phyloP scores from a whole-genome alignment of 2,113 vertebrate species.

The Xiphorhynchus elegans region DNA sequence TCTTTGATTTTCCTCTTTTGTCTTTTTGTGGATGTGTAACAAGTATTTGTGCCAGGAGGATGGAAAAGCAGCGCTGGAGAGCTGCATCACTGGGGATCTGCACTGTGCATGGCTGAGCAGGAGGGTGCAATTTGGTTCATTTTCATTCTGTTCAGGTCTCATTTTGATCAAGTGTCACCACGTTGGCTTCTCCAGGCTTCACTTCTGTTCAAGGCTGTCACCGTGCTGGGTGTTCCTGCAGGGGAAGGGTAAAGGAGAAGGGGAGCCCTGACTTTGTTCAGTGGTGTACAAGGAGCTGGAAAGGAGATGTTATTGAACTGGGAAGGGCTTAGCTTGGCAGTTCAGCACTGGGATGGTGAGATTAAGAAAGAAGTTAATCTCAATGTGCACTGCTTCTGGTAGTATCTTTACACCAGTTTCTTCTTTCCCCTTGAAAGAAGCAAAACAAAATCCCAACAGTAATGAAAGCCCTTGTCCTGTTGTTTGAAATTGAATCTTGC shows the following conservation, averaged over 20 bases:
- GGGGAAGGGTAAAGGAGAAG: background rate
- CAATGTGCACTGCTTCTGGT: slow-evolving; percentile 24
- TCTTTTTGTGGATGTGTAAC: background rate
- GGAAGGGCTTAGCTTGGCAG: background rate
- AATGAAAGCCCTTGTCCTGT: background rate
- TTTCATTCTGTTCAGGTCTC: background rate
- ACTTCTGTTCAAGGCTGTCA: background rate
- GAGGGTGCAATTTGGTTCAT: background rate
- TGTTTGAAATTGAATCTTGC: slow-evolving; percentile 22
- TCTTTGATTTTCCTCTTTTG: background rate
- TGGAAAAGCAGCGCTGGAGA: background rate
- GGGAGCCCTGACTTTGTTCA: background rate
- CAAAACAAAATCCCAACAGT: background rate
- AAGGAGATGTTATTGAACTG: background rate
- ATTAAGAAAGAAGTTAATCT: background rate
- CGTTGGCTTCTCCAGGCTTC: background rate
- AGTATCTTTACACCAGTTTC: background rate
- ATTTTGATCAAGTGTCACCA: background rate
- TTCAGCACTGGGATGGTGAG: background rate
- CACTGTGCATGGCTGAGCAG: background rate
- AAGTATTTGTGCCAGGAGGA: background rate
- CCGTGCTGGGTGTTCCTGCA: background rate
- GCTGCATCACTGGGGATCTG: background rate
- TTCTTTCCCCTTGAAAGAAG: background rate
- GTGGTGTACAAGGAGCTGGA: background rate